Base-by-base conservation (phyloP, 2,888 invertebrate genomes). In the Hermodice carunculata region DNA sequence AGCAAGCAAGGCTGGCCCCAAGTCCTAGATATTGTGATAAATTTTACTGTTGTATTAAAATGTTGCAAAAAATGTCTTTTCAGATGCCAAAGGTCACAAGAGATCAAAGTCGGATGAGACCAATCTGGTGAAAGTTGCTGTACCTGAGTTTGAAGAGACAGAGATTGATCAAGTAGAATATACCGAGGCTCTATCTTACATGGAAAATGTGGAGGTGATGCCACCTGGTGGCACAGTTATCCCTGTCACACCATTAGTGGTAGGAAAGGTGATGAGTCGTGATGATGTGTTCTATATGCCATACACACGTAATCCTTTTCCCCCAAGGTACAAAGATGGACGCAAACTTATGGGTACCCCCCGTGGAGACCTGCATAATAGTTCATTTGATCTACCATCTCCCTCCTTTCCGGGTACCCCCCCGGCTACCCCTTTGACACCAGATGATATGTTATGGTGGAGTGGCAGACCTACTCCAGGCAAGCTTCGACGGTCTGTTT, bases 221-320 rank as follows among this genome's bases (percentile, higher is more conserved):
- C 87, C 92, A 53, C 92, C 93, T 48, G 93, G 92, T 87, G 91
- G n/a, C n/a, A n/a, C n/a, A n/a, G 89, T 90, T 24, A 87, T 88
- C 81, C 88, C 92, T 84, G 89, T 88, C 42, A 89, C 91, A 61
- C 89, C 90, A 63, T 91, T 86, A 66, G 81, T 91, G 75, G 91
- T 94, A 8, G 94, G 93, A 56, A 93, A 94, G 86, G 92, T 93
- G 67, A 95, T 95, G 92, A 92, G 94, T 56, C 71, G 79, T 44
- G 81, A 83, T 54, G 86, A 86, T 70, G 81, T 81, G n/a, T 83
- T 83, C 68, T 86, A 86, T 71, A 76, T 77, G 11, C 86, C 86
- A 19, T 76, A 83, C 81, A 69, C 81, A 78, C 49, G 82, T 82
- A 81, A 81, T 29, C 74, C 74, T 31, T 77, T 79, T 64, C 73